Conservation (phyloP, 2,797 vertebrate genomes). For the Argentina silus region DNA sequence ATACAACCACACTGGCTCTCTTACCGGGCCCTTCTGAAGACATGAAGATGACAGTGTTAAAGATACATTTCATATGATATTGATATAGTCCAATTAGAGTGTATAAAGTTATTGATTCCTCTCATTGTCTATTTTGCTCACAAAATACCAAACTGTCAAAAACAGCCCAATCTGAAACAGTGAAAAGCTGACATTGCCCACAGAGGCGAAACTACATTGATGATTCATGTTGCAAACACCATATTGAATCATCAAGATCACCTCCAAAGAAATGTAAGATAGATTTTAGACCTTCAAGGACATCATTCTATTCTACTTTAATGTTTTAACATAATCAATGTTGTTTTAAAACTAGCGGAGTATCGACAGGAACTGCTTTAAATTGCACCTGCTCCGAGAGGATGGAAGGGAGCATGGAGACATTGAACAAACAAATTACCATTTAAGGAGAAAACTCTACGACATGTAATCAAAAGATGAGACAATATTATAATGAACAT, state of each 20-base stretch:
- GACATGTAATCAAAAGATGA: background rate
- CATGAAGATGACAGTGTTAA: conserved; percentile 21
- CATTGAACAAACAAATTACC: conserved; percentile 30
- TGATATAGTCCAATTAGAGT: background rate
- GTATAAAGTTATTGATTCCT: background rate
- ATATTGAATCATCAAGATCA: conserved; percentile 56
- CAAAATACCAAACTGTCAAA: background rate
- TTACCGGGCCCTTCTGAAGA: conserved; percentile 20
- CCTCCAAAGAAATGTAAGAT: background rate
- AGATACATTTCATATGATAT: conserved; percentile 1
- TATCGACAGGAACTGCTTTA: background rate
- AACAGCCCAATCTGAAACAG: conserved; percentile 28
- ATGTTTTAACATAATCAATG: background rate
- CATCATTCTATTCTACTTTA: background rate
- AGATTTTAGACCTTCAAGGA: background rate
- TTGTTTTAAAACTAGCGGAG: background rate
- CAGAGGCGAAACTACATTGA: conserved; percentile 4
- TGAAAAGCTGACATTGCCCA: conserved; percentile 23
- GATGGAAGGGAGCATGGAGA: conserved; percentile 29
- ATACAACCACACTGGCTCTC: background rate
- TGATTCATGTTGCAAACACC: conserved; percentile 50
- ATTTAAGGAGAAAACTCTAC: background rate
- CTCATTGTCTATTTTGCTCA: too few species aligned
- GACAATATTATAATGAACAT: too few species aligned
- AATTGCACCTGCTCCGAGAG: conserved; percentile 37